Percentiles rank a stretch among this genome's conserved stretches.
phyloP scores from a whole-genome alignment of 2,797 vertebrate genomes.

The Catostomus latipinnis region DNA sequence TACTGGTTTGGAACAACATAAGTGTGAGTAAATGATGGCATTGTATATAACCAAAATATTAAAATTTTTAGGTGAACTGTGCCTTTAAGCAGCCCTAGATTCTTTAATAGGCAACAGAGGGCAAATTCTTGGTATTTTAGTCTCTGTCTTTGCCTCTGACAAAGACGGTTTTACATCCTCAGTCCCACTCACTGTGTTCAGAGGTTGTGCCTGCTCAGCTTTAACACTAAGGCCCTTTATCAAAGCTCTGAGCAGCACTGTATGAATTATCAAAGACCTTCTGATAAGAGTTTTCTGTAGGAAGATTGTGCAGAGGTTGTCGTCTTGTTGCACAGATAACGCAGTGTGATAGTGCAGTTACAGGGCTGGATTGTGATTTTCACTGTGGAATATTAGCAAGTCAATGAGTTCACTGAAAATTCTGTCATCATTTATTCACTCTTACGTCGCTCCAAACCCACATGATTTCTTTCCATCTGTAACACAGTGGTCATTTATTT shows the following conservation, averaged over 20 bases:
- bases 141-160: conserved; percentile 1
- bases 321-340: neutral
- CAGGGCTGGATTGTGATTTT: too few relatives aligned
- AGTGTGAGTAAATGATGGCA: too few relatives aligned
- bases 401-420: neutral
- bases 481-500: too few relatives aligned
- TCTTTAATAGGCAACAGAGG: neutral
- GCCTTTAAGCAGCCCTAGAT: neutral
- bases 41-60: too few relatives aligned
- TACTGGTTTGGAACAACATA: too few relatives aligned
- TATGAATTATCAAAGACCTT: conserved; percentile 34
- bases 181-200: conserved; percentile 35
- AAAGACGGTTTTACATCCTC: conserved; percentile 39
- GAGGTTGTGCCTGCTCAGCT: conserved; percentile 9
- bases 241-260: conserved; percentile 12
- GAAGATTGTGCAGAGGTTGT: conserved; percentile 15
- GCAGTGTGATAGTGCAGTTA: conserved; percentile 3
- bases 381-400: neutral
- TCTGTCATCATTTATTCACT: too few relatives aligned
- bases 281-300: conserved; percentile 13
- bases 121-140: conserved; percentile 6
- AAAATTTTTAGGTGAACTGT: too few relatives aligned
- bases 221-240: conserved; percentile 52
- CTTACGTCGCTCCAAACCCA: too few relatives aligned
- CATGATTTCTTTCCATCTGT: too few relatives aligned